Evolutionary conservation across 1,140 invertebrate species (phyloP).

Genomic region (Drosophila bocki): DNA sequence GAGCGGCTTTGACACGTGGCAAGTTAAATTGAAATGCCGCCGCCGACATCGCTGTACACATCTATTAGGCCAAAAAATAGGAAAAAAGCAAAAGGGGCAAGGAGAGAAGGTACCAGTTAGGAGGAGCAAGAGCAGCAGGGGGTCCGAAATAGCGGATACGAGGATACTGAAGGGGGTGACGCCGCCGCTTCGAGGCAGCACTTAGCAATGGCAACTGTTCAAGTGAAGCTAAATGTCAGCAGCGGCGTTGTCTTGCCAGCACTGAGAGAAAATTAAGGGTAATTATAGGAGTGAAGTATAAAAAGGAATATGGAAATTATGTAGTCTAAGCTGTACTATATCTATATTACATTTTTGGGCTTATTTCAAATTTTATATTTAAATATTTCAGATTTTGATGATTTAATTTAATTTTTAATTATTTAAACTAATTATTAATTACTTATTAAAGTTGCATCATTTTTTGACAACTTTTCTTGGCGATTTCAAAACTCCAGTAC

Average conservation of each 20-base stretch:
- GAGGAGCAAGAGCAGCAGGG: not conserved
- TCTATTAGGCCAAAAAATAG: conserved; percentile 58
- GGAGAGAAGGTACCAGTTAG: not conserved
- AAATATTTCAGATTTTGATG: too few relatives aligned
- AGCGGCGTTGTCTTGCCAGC: conserved; percentile 2
- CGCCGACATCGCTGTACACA: conserved; percentile 73
- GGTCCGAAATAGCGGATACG: not conserved
- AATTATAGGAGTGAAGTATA: not conserved
- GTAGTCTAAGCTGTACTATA: not conserved
- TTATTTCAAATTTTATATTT: too few relatives aligned
- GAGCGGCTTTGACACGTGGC: conserved; percentile 76
- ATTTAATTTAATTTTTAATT: too few relatives aligned
- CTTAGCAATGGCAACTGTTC: conserved; percentile 51
- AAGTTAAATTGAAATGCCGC: conserved; percentile 81
- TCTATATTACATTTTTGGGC: too few relatives aligned
- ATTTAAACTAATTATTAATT: too few relatives aligned
- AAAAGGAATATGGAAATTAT: not conserved
- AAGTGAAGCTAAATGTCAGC: conserved; percentile 21
- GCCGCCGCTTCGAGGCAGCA: conserved; percentile 41
- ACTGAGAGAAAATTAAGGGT: not conserved
- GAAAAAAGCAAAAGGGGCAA: not conserved
- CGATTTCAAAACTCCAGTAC: too few relatives aligned
- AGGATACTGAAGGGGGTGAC: not conserved
- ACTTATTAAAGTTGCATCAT: too few relatives aligned
- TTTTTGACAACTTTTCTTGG: too few relatives aligned